Base-by-base conservation (phyloP, 2,888 invertebrate species). In the Neoascia interrupta region DNA sequence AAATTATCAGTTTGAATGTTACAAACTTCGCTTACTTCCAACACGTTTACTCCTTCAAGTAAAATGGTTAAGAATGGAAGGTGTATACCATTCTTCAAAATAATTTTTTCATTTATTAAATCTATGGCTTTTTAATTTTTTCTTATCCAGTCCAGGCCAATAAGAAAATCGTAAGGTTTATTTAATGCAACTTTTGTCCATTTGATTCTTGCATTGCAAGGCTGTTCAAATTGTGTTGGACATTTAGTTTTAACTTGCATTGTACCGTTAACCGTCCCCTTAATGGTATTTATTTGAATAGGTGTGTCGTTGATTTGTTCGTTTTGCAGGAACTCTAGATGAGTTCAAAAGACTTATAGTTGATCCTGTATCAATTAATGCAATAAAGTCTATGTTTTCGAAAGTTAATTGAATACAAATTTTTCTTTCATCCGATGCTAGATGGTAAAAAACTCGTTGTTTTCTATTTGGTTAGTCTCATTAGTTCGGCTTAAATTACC, bases 171-270 rank as follows among this genome's bases (percentile, higher is more conserved):
- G 36, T 51, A 51, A 13, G 36, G 21, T 10, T 36, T 23, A 8
- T 36, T 36, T 13, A 51, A n/a, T n/a, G n/a, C n/a, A n/a, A n/a
- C n/a, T n/a, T n/a, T n/a, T n/a, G n/a, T n/a, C n/a, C n/a, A n/a
- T n/a, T n/a, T n/a, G n/a, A n/a, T n/a, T n/a, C n/a, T n/a, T n/a
- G n/a, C n/a, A n/a, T n/a, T n/a, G n/a, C 1, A 5, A 26, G 47
- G 23, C 16, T 26, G 47, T 16, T 10, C 21, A 34, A 51, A 51
- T 51, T 31, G 36, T 0, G 1, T 36, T 10, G 21, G 36, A 6
- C 21, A 51, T 36, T 36, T 53, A 3, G 75, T 81, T 70, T 66
- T 68, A 15, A 80, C 72, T 56, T 66, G 69, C 51, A 47, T 16
- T 2, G 63, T 81, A 16, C 16, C 2, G 13, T 13, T 47, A 15